A percentile compares a stretch with the other conserved stretches of the same genome.
These are phyloP conservation scores for Archilochus colubris DNA, from an alignment of 2,113 vertebrate genomes.

Conservation along the genomic window DNA sequence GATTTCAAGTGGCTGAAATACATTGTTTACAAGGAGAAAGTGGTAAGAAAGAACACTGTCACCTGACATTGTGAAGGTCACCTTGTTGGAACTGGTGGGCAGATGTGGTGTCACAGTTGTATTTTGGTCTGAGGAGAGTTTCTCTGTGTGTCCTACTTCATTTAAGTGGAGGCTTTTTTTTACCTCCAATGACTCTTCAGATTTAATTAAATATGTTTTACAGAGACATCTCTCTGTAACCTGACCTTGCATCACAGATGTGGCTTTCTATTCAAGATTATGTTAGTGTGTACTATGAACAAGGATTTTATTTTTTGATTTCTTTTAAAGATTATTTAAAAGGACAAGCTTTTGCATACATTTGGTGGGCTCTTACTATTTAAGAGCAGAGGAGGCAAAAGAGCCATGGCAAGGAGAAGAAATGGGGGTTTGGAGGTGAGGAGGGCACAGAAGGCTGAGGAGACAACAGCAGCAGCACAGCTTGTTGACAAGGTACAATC, in stretches of 20 bases:
- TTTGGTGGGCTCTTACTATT: background rate
- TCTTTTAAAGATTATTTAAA: background rate
- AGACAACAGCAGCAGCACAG: background rate
- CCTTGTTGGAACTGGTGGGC: background rate
- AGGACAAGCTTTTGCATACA: background rate
- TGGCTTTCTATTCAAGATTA: background rate
- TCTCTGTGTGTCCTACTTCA: background rate
- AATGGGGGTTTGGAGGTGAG: background rate
- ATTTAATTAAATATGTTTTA: background rate
- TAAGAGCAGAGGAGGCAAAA: background rate
- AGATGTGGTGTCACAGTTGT: background rate
- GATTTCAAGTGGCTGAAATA: slow-evolving; percentile 98
- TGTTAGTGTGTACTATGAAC: background rate
- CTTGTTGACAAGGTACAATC: background rate
- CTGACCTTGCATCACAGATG: background rate
- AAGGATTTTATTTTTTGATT: background rate
- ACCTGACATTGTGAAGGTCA: background rate
- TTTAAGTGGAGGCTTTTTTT: background rate
- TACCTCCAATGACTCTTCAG: background rate
- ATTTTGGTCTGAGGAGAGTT: background rate
- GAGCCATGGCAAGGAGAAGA: background rate
- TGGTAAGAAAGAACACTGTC: slow-evolving; percentile 84
- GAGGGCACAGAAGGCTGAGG: background rate
- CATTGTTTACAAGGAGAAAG: slow-evolving; percentile 95
- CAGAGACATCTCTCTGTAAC: background rate